These are phyloP conservation scores for Myripristis jacobus DNA, from an alignment of 2,797 vertebrate genomes.

Conservation along the genomic window DNA sequence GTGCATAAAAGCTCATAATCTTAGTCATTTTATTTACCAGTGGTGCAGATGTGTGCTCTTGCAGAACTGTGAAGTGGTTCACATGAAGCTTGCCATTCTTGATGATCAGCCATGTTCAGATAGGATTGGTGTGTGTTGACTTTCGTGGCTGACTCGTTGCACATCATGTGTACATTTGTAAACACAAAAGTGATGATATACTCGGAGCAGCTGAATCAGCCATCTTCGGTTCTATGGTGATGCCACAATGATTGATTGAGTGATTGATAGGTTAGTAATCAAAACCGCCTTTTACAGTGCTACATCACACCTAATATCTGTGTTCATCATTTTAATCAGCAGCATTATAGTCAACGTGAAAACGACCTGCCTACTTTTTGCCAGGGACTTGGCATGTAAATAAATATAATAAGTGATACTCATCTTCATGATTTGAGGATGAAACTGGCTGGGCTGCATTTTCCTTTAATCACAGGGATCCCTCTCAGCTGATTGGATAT, in stretches of 20 bases:
- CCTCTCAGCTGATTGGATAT: conserved; percentile 23
- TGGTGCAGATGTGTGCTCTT: conserved; percentile 8
- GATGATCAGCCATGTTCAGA: conserved; percentile 54
- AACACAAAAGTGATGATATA: neutral
- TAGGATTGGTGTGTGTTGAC: neutral
- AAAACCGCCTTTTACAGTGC: neutral
- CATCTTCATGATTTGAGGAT: conserved; percentile 11
- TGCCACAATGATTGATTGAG: too few species aligned
- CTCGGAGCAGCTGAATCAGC: neutral
- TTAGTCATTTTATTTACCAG: conserved; percentile 10
- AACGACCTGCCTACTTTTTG: neutral
- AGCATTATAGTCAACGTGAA: neutral
- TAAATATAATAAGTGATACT: neutral
- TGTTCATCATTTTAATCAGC: conserved; percentile 32
- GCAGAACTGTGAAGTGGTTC: conserved; percentile 4
- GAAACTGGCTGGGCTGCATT: conserved; percentile 51
- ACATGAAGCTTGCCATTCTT: conserved; percentile 7
- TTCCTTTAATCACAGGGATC: conserved; percentile 28
- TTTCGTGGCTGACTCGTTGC: neutral
- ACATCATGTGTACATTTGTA: neutral
- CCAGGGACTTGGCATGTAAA: too few species aligned
- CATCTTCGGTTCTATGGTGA: neutral
- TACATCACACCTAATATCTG: neutral
- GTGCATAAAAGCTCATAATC: conserved; percentile 14
- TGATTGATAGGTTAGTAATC: neutral